phyloP scores from a whole-genome alignment of 2,113 vertebrate species.

The Zosterops japonicus region DNA sequence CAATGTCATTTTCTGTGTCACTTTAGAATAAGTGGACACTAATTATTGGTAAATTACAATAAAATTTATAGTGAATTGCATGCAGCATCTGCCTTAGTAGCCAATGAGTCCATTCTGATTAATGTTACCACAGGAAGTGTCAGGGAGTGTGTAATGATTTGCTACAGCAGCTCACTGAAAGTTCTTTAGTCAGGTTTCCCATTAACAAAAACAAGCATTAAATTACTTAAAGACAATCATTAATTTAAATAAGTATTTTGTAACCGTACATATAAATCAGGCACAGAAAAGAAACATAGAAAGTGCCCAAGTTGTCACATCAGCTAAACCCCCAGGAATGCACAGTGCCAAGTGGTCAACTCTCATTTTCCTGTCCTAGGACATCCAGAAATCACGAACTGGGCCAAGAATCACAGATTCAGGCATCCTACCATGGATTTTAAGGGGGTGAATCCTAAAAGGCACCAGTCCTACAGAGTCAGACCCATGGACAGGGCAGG shows the following conservation, averaged over 20 bases:
- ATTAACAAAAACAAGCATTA: slow-evolving; percentile 51
- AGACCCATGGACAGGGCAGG: not conserved
- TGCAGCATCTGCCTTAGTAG: slow-evolving; percentile 33
- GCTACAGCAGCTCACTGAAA: slow-evolving; percentile 40
- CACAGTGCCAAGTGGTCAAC: not conserved
- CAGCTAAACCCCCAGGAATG: not conserved
- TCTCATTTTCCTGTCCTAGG: not conserved
- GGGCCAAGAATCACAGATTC: not conserved
- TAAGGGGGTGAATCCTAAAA: not conserved
- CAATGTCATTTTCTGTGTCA: not conserved
- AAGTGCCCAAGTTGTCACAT: not conserved
- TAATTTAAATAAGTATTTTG: slow-evolving; percentile 56
- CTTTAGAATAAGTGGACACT: slow-evolving; percentile 39
- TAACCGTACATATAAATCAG: not conserved
- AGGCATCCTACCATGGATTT: not conserved
- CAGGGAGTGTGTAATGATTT: slow-evolving; percentile 53
- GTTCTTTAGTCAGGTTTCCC: slow-evolving; percentile 47
- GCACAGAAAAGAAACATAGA: not conserved
- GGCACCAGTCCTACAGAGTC: not conserved
- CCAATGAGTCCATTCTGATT: slow-evolving; percentile 44
- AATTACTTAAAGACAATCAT: slow-evolving; percentile 37
- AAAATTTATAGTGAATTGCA: slow-evolving; percentile 49
- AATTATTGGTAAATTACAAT: slow-evolving; percentile 61
- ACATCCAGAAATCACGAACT: not conserved
- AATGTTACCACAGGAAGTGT: slow-evolving; percentile 26